Percentiles rank a stretch among this genome's conserved stretches.
Evolutionary conservation across 2,113 vertebrate species (phyloP).

Genomic region (Larimichthys polyactis): DNA sequence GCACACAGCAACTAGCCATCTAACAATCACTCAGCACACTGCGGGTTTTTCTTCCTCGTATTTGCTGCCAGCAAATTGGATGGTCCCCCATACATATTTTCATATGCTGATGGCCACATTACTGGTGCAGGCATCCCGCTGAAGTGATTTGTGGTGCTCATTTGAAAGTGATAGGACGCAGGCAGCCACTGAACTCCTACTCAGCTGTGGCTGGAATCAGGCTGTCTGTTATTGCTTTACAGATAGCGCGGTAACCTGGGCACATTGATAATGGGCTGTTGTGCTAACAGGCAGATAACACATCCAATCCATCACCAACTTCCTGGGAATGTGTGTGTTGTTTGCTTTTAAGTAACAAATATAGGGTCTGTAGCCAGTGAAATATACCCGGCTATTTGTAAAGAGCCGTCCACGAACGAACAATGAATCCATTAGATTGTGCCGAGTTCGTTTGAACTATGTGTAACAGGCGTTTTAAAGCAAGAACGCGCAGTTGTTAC

Average conservation of each 20-base stretch:
- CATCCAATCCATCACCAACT: slow-evolving; percentile 78
- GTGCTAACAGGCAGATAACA: slow-evolving; percentile 85
- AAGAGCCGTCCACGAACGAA: slow-evolving; percentile 66
- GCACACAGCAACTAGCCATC: slow-evolving; percentile 64
- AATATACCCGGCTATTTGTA: slow-evolving; percentile 54
- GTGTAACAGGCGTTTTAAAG: slow-evolving; percentile 62
- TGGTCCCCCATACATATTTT: slow-evolving; percentile 76
- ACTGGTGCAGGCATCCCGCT: slow-evolving; percentile 75
- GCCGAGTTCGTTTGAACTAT: slow-evolving; percentile 68
- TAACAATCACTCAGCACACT: slow-evolving; percentile 80
- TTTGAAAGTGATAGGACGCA: slow-evolving; percentile 80
- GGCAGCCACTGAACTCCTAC: slow-evolving; percentile 81
- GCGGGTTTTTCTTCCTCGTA: slow-evolving; percentile 72
- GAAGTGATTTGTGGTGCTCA: slow-evolving; percentile 84
- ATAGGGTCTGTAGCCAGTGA: slow-evolving; percentile 38
- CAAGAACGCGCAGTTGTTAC: slow-evolving; percentile 60
- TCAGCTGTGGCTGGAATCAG: slow-evolving; percentile 75
- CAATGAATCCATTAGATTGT: slow-evolving; percentile 66
- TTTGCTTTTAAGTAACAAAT: slow-evolving; percentile 75
- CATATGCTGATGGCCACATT: slow-evolving; percentile 81
- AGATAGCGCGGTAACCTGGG: slow-evolving; percentile 73
- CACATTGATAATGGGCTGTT: slow-evolving; percentile 82
- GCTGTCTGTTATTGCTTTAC: slow-evolving; percentile 80
- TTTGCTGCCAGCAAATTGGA: slow-evolving; percentile 78
- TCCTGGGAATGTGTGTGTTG: slow-evolving; percentile 51